Evolutionary conservation across 2,113 vertebrate species (phyloP).

Genomic region (Heliornis fulica): DNA sequence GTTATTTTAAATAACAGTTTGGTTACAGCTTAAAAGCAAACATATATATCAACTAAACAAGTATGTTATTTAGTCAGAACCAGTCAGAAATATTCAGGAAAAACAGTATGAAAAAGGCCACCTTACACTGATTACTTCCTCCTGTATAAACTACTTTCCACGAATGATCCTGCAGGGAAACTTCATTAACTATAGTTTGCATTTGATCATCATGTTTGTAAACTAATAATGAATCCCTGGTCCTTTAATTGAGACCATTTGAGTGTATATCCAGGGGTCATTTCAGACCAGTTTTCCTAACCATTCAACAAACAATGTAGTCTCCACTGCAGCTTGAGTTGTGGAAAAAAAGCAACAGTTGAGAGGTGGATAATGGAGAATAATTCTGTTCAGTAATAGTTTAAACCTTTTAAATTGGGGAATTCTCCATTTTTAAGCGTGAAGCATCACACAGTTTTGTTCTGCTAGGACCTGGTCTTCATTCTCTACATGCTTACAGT

Average conservation of each 20-base stretch:
- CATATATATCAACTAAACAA: neutral
- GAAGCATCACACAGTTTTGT: neutral
- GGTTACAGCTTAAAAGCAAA: neutral
- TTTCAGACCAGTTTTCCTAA: neutral
- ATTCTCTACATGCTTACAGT: neutral
- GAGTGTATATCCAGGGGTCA: neutral
- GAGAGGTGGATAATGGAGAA: neutral
- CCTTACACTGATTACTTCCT: neutral
- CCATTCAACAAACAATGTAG: neutral
- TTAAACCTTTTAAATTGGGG: neutral
- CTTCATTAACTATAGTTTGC: neutral
- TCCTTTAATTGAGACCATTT: neutral
- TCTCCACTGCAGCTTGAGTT: neutral
- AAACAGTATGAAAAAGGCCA: neutral
- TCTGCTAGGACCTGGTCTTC: neutral
- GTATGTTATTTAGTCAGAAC: neutral
- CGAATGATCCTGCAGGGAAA: neutral
- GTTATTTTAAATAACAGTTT: neutral
- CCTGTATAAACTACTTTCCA: neutral
- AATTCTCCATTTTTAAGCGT: neutral
- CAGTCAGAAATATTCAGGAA: neutral
- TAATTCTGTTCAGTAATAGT: neutral
- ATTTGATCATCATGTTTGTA: neutral
- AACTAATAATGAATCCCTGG: neutral
- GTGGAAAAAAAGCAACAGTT: neutral